Conservation (phyloP, 2,888 invertebrate genomes). For the Pammene aurita region DNA sequence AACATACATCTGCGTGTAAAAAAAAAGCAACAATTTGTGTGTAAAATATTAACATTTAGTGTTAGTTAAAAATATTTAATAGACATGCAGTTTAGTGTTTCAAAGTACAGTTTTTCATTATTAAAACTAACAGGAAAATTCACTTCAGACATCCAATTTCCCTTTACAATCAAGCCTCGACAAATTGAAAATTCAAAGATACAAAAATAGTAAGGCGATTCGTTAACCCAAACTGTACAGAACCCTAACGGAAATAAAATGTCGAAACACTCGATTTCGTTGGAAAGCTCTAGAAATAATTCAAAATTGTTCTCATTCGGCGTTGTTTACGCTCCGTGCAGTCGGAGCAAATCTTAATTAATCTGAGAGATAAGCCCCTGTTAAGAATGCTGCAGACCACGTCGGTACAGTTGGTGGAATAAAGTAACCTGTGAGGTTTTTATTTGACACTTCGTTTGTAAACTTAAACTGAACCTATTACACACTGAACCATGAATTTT, state of each 20-base stretch:
- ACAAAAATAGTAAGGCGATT: slow-evolving; percentile 21
- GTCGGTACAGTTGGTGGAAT: background rate
- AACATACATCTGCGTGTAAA: no score
- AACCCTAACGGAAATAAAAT: slow-evolving; percentile 17
- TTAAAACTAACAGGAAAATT: no score
- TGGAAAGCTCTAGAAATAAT: slow-evolving; percentile 18
- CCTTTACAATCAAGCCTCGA: background rate
- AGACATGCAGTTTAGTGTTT: no score
- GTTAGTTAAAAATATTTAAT: no score
- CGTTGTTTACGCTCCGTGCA: slow-evolving; percentile 26
- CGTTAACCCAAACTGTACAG: slow-evolving; percentile 2
- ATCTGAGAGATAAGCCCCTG: slow-evolving; percentile 30
- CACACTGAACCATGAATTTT: no score
- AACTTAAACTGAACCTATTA: no score
- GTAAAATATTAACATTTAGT: no score
- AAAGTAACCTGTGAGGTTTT: background rate
- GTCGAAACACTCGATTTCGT: slow-evolving; percentile 19
- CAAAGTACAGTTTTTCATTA: no score
- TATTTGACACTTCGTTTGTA: background rate
- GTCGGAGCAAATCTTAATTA: slow-evolving; percentile 30
- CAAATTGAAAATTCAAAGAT: slow-evolving; percentile 7
- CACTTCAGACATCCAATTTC: background rate
- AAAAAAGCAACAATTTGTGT: no score
- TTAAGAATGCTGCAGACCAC: slow-evolving; percentile 27
- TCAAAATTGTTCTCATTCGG: slow-evolving; percentile 23